Evolutionary conservation across 2,113 vertebrate species (phyloP).

Genomic region (Leptocoma aspasia): DNA sequence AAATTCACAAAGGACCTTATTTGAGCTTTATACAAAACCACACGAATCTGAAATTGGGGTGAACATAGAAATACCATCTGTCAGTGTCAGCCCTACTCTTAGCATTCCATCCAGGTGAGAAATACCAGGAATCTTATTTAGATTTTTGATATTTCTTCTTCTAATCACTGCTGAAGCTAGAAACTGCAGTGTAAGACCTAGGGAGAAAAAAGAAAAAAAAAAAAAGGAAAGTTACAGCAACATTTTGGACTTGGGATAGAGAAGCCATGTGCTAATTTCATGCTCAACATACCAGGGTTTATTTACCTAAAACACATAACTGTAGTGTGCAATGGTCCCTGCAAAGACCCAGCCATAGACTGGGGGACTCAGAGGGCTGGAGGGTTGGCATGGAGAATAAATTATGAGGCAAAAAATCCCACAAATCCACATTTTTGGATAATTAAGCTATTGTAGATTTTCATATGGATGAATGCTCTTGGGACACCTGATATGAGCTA

Average conservation of each 20-base stretch:
- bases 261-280: not conserved
- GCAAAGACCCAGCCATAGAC: accelerated
- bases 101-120: not conserved
- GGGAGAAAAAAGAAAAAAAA: not conserved
- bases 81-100: not conserved
- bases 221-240: not conserved
- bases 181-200: not conserved
- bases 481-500: not conserved
- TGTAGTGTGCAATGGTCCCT: no score
- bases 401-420: not conserved
- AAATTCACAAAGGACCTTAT: not conserved
- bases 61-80: not conserved
- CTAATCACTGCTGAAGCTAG: not conserved
- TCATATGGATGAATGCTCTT: not conserved
- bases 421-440: not conserved
- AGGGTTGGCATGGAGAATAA: not conserved
- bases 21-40: not conserved
- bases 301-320: not conserved
- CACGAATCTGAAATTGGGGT: not conserved
- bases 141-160: not conserved
- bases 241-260: not conserved
- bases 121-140: not conserved
- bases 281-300: accelerated
- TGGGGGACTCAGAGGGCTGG: not conserved
- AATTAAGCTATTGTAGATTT: not conserved